Conservation (phyloP, 2,888 invertebrate species). For the Leucophenga montana region DNA sequence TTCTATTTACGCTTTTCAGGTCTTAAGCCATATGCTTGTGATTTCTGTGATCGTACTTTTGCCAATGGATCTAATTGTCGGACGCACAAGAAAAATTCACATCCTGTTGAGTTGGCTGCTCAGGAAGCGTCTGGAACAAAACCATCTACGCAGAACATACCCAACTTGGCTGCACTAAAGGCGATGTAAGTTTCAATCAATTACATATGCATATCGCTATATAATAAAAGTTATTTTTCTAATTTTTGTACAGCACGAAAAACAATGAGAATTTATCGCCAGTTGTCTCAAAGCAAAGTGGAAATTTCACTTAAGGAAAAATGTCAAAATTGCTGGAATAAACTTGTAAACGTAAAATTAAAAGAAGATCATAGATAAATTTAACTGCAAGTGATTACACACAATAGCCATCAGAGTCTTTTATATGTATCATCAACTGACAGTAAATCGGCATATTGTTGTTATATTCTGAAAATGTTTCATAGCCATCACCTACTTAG, state of each 20-base stretch:
- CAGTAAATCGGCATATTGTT: too few species aligned
- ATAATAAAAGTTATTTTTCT: neutral
- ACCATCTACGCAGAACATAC: conserved; percentile 68
- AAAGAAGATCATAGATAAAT: too few species aligned
- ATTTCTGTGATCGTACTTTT: conserved; percentile 73
- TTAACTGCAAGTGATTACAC: too few species aligned
- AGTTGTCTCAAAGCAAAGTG: conserved; percentile 67
- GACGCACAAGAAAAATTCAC: conserved; percentile 72
- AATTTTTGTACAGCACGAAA: conserved; percentile 54
- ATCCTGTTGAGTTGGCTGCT: conserved; percentile 71
- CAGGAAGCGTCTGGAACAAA: conserved; percentile 70
- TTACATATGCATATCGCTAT: too few species aligned
- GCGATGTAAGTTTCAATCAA: conserved; percentile 66
- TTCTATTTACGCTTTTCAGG: conserved; percentile 53
- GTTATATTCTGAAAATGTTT: too few species aligned
- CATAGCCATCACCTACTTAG: too few species aligned
- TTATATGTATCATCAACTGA: too few species aligned
- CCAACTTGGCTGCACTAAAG: conserved; percentile 70
- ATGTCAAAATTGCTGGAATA: conserved; percentile 51
- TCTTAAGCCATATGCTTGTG: conserved; percentile 71
- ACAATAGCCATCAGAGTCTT: too few species aligned
- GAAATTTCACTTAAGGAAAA: conserved; percentile 67
- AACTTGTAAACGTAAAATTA: too few species aligned
- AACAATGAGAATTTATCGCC: conserved; percentile 67
- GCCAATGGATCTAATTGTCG: conserved; percentile 73